Evolutionary conservation across 2,797 vertebrate genomes (phyloP), one percentile per base, ranked within the genome.

Genomic region (Podarcis lilfordi): DNA sequence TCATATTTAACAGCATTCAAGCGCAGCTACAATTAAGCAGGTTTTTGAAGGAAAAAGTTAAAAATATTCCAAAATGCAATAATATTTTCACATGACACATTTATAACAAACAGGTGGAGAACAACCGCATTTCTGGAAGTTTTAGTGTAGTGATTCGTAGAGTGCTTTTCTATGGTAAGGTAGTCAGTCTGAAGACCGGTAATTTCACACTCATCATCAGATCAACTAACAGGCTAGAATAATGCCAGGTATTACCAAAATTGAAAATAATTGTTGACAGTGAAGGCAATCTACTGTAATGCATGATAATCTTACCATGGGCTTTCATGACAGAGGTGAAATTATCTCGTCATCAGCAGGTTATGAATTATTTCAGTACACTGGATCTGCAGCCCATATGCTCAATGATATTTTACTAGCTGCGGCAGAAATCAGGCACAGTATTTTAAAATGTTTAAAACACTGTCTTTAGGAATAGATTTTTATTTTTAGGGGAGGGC

Each of bases 1-100:
- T 98, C 98, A 92, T 98, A 98, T 89, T 98, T 98, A 92, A 98
- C 97, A 76, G 97, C 98, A 91, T 97, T 98, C 95, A 98, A 91
- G 74, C 99, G 98, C 69, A 99, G 95, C 99, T 99, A 91, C 55
- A 96, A 92, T 88, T 82, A 21, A 87, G 91, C 85, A 8, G 92
- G 91, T 10, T 93, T 92, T 91, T 79, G 91, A 91, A 81, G 91
- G 91, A 66, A 93, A 86, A 90, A 21, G 74, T 88, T 91, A 92
- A 91, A 50, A 13, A 23, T 35, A 27, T 88, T 4, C 27, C 2
- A 69, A n/a, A 82, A 25, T 4, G 50, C 17, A 69, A 74, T 61
- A n/a, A 79, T 40, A 50, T 35, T 68, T 87, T 19, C 75, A 72
- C 4, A 89, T 85, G 11, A 37, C 0, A 84, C 40, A 10, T 27